A percentile compares a stretch with the other conserved stretches of the same genome.
Conservation (phyloP, 2,113 vertebrate genomes). For the Phainopepla nitens region DNA sequence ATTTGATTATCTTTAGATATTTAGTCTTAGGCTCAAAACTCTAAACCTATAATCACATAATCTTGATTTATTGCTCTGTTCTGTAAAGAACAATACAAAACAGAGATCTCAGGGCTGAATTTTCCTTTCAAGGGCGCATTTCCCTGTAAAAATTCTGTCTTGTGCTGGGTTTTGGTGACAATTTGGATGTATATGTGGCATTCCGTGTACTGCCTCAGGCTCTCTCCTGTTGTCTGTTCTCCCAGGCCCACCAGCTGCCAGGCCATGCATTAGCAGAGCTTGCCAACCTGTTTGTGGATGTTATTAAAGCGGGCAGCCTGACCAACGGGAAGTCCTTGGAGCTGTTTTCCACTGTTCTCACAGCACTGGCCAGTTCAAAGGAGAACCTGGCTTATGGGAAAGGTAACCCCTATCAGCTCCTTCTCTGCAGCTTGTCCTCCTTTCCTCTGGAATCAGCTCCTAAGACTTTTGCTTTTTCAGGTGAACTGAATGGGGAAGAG, state of each 20-base stretch:
- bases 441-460: background rate
- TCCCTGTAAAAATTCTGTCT: background rate
- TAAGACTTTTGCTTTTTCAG: conserved; percentile 64
- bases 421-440: background rate
- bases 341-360: conserved; percentile 88
- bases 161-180: background rate
- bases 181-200: background rate
- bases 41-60: background rate
- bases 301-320: conserved; percentile 81
- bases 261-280: conserved; percentile 79
- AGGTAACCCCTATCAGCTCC: conserved; percentile 72
- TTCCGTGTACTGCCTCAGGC: background rate
- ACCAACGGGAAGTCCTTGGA: conserved; percentile 90
- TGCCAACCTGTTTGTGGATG: conserved; percentile 82
- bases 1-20: background rate
- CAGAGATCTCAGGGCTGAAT: background rate
- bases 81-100: background rate
- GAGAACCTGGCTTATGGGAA: conserved; percentile 84
- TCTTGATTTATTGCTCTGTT: background rate
- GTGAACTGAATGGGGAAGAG: conserved; percentile 88
- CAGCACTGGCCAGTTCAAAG: conserved; percentile 77
- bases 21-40: background rate
- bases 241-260: conserved; percentile 82
- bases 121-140: background rate
- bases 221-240: background rate